Conservation (phyloP, 2,113 vertebrate genomes). For the Melospiza melodia region DNA sequence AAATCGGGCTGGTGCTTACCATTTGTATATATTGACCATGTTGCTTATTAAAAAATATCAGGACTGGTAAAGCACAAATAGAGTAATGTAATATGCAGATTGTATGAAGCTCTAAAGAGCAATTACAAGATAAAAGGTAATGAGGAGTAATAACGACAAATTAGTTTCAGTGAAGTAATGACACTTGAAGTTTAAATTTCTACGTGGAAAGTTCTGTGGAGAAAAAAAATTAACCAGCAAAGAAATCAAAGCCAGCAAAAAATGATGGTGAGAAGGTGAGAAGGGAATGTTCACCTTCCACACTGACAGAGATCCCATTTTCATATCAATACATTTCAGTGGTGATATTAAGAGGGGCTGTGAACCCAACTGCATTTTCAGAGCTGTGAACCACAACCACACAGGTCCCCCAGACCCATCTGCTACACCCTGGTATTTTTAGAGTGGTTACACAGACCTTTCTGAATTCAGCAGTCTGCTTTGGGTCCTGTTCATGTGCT, state of each 20-base stretch:
- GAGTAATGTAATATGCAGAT: constrained; percentile 40
- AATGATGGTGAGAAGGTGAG: background rate
- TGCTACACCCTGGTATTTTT: constrained; percentile 19
- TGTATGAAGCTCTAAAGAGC: constrained; percentile 59
- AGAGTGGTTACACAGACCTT: background rate
- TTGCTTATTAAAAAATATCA: constrained; percentile 30
- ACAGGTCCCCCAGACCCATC: background rate
- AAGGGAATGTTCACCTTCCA: background rate
- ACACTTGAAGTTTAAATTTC: constrained; percentile 55
- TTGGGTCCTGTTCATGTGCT: background rate
- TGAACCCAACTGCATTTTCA: background rate
- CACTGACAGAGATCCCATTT: background rate
- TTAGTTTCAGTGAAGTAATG: constrained; percentile 56
- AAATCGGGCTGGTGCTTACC: constrained; percentile 57
- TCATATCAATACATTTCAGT: background rate
- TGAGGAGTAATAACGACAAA: constrained; percentile 71
- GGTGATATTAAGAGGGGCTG: background rate
- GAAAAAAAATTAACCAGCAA: background rate
- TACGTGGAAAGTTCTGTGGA: background rate
- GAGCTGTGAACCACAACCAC: constrained; percentile 7
- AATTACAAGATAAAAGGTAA: constrained; percentile 68
- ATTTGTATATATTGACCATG: constrained; percentile 57
- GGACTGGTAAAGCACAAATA: constrained; percentile 30
- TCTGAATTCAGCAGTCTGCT: background rate
- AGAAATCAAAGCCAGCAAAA: background rate